These are phyloP conservation scores for Spodoptera exigua DNA, from an alignment of 2,888 invertebrate genomes.

Conservation along the genomic window DNA sequence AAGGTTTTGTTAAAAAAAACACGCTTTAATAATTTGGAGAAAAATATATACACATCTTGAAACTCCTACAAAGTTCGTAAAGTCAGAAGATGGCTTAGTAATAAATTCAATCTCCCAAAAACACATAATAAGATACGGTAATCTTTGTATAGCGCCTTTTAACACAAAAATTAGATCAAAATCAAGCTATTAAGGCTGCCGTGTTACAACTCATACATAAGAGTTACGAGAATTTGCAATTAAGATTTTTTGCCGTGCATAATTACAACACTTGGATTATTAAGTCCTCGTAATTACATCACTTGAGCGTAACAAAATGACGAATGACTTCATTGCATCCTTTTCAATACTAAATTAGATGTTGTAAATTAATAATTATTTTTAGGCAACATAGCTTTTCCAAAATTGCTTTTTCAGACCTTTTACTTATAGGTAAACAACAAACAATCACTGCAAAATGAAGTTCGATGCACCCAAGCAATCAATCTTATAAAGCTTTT, in stretches of 20 bases:
- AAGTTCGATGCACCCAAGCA: conserved; percentile 68
- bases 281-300: conserved; percentile 2
- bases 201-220: background rate
- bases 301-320: conserved; percentile 14
- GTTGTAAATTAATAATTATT: no score
- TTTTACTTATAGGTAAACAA: conserved; percentile 11
- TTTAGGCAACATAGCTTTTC: no score
- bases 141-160: no score
- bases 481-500: conserved; percentile 65
- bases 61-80: no score
- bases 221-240: conserved; percentile 10
- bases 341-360: background rate
- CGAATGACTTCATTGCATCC: conserved; percentile 5
- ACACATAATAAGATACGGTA: no score
- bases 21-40: no score
- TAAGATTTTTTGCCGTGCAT: conserved; percentile 17
- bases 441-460: conserved; percentile 15
- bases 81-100: no score
- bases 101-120: no score
- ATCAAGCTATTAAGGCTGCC: no score
- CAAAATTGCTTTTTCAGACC: conserved; percentile 8
- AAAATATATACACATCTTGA: no score
- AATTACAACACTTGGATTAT: conserved; percentile 2
- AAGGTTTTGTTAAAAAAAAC: no score
- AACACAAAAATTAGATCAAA: no score